A percentile compares a stretch with the other conserved stretches of the same genome.
Evolutionary conservation across 2,113 vertebrate species (phyloP).

Genomic region (Aepyceros melampus): DNA sequence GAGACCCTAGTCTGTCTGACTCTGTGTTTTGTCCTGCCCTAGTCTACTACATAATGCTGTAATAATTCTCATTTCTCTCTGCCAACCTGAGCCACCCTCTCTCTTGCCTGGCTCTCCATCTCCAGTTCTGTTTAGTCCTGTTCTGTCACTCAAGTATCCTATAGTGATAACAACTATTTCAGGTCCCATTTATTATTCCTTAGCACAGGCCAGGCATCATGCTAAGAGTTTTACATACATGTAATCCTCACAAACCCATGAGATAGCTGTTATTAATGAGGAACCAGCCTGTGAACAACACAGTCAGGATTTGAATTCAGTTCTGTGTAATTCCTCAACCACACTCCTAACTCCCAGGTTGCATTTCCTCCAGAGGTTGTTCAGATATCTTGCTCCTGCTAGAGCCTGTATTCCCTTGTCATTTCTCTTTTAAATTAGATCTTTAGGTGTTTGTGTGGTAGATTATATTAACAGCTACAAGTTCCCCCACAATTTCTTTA

Average conservation of each 20-base stretch:
- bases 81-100: neutral
- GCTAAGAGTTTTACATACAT: neutral
- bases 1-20: neutral
- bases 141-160: neutral
- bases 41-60: neutral
- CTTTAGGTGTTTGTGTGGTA: neutral
- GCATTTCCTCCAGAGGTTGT: neutral
- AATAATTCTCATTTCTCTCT: neutral
- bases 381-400: neutral
- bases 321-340: neutral
- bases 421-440: conserved; percentile 9
- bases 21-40: neutral
- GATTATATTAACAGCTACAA: neutral
- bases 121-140: neutral
- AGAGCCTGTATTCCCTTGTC: neutral
- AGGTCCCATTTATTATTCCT: neutral
- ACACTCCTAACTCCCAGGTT: neutral
- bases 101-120: neutral
- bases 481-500: neutral
- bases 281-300: neutral
- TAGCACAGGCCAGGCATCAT: neutral
- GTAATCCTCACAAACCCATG: neutral
- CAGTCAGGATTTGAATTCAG: conserved; percentile 13
- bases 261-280: neutral
- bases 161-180: neutral